These are phyloP conservation scores for Noctua pronuba DNA, from an alignment of 2,888 invertebrate genomes.

Conservation along the genomic window DNA sequence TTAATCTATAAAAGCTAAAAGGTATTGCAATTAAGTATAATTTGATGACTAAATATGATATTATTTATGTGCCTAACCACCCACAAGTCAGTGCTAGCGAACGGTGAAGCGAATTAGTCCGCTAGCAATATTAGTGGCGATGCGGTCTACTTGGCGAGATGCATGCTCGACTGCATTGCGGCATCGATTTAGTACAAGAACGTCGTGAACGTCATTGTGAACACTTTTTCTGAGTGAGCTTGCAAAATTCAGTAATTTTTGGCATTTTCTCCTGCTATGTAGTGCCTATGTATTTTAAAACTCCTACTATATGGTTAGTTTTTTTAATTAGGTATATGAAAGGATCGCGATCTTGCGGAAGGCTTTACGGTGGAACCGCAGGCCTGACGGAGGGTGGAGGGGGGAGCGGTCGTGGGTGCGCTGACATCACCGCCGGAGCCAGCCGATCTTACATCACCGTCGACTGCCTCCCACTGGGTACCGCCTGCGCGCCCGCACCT, in stretches of 20 bases:
- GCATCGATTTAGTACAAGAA: conserved; percentile 62
- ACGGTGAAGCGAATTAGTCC: conserved; percentile 57
- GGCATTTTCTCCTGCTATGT: background rate
- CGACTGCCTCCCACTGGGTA: conserved; percentile 81
- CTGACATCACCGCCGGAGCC: conserved; percentile 89
- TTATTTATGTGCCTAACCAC: conserved; percentile 56
- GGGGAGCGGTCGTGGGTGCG: conserved; percentile 83
- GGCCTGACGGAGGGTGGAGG: conserved; percentile 71
- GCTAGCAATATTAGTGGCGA: conserved; percentile 68
- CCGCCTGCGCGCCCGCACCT: conserved; percentile 75
- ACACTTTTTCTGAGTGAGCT: conserved; percentile 10
- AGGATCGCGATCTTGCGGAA: conserved; percentile 80
- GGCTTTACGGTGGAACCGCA: conserved; percentile 79
- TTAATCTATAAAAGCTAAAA: conserved; percentile 70
- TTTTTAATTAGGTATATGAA: conserved; percentile 57
- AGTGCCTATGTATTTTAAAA: background rate
- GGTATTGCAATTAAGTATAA: conserved; percentile 68
- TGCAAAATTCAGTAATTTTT: conserved; percentile 1
- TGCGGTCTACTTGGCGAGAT: conserved; percentile 73
- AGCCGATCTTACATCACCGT: conserved; percentile 89
- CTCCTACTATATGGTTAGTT: background rate
- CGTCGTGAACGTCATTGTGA: conserved; percentile 28
- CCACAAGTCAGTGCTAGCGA: conserved; percentile 50
- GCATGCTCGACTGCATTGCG: conserved; percentile 76
- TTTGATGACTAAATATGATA: conserved; percentile 67